A percentile compares a stretch with the other conserved stretches of the same genome.
Conservation (phyloP, 2,888 invertebrate genomes). For the Caenorhabditis parvicauda region DNA sequence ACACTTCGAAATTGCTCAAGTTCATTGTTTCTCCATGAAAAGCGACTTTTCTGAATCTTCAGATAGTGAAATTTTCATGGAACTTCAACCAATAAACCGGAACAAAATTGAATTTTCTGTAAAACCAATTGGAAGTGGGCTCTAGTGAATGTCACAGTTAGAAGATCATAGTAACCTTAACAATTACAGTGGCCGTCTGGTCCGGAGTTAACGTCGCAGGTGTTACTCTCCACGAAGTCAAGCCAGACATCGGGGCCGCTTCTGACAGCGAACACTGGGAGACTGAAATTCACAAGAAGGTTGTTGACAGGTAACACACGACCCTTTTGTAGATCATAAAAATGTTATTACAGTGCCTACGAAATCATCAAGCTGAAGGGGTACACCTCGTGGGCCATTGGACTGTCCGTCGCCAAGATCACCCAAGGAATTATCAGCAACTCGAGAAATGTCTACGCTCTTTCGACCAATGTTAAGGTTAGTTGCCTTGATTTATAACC, state of each 20-base stretch:
- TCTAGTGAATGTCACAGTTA: too few species aligned
- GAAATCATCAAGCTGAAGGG: constrained; percentile 66
- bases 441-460: constrained; percentile 62
- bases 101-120: too few species aligned
- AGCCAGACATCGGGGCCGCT: constrained; percentile 74
- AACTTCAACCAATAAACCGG: too few species aligned
- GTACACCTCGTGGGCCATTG: constrained; percentile 67
- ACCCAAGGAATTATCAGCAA: constrained; percentile 63
- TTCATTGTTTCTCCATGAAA: too few species aligned
- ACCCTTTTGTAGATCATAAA: constrained; percentile 19
- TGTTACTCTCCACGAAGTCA: constrained; percentile 72
- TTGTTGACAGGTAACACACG: constrained; percentile 73
- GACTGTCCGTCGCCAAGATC: constrained; percentile 63
- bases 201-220: constrained; percentile 89
- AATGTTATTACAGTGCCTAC: constrained; percentile 69
- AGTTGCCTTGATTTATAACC: neutral
- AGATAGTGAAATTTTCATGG: too few species aligned
- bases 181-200: constrained; percentile 81
- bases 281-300: constrained; percentile 76
- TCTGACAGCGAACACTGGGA: constrained; percentile 77
- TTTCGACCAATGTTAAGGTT: constrained; percentile 63
- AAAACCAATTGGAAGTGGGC: too few species aligned
- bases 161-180: too few species aligned
- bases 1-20: neutral
- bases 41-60: too few species aligned